Conservation (phyloP, 92 coral and sea anemone genomes). For the Parazoanthus darwini region DNA sequence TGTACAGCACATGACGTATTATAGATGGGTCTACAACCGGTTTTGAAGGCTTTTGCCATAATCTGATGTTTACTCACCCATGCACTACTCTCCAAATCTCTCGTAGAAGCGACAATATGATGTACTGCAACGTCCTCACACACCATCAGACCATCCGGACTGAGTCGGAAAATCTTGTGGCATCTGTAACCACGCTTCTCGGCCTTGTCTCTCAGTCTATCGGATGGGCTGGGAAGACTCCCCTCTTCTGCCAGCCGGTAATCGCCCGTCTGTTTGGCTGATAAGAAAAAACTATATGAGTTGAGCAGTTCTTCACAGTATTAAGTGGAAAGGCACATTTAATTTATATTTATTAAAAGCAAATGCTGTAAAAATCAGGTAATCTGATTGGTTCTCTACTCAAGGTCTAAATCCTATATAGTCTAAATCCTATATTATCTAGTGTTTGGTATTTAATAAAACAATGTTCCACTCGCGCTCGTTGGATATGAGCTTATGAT, state of each 20-base stretch:
- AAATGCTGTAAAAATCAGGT: too few species aligned
- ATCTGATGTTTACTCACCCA: constrained; percentile 43
- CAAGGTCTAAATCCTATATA: too few species aligned
- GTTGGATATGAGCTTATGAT: too few species aligned
- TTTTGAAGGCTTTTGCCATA: too few species aligned
- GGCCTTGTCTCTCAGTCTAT: constrained; percentile 59
- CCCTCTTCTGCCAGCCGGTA: constrained; percentile 84
- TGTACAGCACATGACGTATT: too few species aligned
- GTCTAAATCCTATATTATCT: too few species aligned
- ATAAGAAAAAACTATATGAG: background rate
- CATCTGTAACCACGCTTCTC: constrained; percentile 65
- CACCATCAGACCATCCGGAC: constrained; percentile 82
- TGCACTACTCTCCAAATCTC: constrained; percentile 55
- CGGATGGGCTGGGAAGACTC: constrained; percentile 82
- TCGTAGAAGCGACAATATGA: constrained; percentile 71
- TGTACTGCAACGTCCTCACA: constrained; percentile 66
- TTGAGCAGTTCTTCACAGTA: background rate
- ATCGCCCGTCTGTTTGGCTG: constrained; percentile 88
- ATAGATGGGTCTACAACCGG: too few species aligned
- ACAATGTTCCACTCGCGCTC: too few species aligned
- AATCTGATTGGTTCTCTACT: too few species aligned
- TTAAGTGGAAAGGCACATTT: background rate
- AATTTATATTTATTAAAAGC: too few species aligned
- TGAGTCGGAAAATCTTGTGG: constrained; percentile 75
- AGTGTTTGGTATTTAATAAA: too few species aligned